Percentiles rank a stretch among this genome's conserved stretches.
phyloP scores from a whole-genome alignment of 2,113 vertebrate species.

The Tonatia bakeri region DNA sequence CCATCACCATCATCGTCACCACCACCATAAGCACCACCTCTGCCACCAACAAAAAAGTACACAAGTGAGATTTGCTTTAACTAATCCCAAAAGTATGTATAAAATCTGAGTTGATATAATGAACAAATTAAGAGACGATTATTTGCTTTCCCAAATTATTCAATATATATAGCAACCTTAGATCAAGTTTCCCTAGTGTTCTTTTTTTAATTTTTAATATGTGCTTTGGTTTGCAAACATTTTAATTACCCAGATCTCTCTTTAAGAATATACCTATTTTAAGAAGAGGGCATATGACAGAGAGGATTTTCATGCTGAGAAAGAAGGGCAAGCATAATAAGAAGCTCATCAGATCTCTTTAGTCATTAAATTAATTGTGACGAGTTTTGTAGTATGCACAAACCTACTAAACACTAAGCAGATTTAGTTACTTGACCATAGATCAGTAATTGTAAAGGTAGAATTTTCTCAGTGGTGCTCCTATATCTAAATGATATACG shows the following conservation, averaged over 20 bases:
- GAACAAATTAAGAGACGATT: not conserved
- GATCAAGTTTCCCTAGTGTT: constrained; percentile 5
- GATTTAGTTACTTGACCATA: constrained; percentile 17
- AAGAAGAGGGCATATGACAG: constrained; percentile 8
- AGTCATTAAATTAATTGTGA: not conserved
- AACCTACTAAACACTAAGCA: constrained; percentile 27
- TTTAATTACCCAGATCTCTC: constrained; percentile 30
- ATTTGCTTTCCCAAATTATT: constrained; percentile 46
- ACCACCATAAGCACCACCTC: not conserved
- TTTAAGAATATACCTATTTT: constrained; percentile 33
- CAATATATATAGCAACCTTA: not conserved
- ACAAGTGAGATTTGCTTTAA: not conserved
- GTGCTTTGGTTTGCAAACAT: constrained; percentile 22
- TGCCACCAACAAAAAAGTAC: not conserved
- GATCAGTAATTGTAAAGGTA: not conserved
- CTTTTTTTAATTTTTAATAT: not conserved
- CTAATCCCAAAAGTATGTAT: not conserved
- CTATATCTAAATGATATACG: not conserved
- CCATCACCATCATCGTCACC: not conserved
- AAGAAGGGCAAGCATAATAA: not conserved
- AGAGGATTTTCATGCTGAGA: constrained; percentile 19
- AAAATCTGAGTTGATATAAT: not conserved
- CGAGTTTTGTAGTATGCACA: not conserved
- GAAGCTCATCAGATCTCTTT: not conserved
- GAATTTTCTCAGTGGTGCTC: not conserved